These are phyloP conservation scores for Dromius quadrimaculatus DNA, from an alignment of 2,888 invertebrate genomes.

Conservation along the genomic window DNA sequence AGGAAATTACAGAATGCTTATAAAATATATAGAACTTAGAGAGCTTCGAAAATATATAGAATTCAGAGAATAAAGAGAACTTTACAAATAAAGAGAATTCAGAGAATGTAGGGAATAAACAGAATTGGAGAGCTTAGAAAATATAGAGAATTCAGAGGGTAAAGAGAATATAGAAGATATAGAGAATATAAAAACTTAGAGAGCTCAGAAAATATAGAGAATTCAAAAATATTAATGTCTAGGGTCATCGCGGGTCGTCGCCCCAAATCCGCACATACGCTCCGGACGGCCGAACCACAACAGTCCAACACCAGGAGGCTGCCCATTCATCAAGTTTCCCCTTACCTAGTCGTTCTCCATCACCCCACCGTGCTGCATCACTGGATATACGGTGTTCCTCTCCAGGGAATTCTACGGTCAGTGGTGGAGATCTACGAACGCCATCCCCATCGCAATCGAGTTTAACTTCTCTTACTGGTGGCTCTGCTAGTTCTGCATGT, in stretches of 20 bases:
- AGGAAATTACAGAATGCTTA: too few species aligned
- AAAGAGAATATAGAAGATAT: too few species aligned
- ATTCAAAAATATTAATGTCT: conserved; percentile 53
- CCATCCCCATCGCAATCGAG: conserved; percentile 80
- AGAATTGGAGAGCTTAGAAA: too few species aligned
- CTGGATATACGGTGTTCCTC: conserved; percentile 78
- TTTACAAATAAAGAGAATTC: too few species aligned
- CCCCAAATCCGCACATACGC: conserved; percentile 88
- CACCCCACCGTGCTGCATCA: conserved; percentile 83
- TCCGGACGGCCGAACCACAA: conserved; percentile 79
- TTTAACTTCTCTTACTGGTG: conserved; percentile 72
- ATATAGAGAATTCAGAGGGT: too few species aligned
- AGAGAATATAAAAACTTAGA: too few species aligned
- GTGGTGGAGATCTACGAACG: conserved; percentile 67
- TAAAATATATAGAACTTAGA: too few species aligned
- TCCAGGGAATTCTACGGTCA: conserved; percentile 64
- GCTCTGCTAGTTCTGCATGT: conserved; percentile 64
- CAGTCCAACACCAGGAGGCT: conserved; percentile 62
- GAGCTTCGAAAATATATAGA: too few species aligned
- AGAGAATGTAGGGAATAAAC: too few species aligned
- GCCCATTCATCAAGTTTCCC: conserved; percentile 63
- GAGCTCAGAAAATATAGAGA: too few species aligned
- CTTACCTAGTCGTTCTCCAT: conserved; percentile 76
- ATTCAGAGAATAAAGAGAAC: too few species aligned
- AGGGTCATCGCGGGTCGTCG: conserved; percentile 84